Base-by-base conservation (phyloP, 2,888 invertebrate genomes). In the Chrysodeixis includens region DNA sequence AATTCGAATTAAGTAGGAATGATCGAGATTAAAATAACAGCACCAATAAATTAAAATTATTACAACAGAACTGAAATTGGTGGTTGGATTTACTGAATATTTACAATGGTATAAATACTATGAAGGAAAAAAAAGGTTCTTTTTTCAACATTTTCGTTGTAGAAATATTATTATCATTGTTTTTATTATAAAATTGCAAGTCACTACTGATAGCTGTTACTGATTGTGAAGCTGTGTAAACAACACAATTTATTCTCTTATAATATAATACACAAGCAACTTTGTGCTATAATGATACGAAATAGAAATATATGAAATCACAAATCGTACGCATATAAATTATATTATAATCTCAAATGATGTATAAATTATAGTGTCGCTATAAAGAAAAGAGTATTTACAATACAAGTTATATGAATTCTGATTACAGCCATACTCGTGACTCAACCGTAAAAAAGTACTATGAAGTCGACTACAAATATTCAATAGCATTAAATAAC, bases 21-120 rank as follows among this genome's bases (percentile, higher is more conserved):
- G 76, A 70, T 78, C 1, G 53, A 74, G 60, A 67, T 67, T 64
- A 64, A 40, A 68, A 59, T 63, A 68, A 74, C 49, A 76, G 78
- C 74, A 74, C 74, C 74, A 74, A 65, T 74, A 78, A 74, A 74
- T 67, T 49, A 73, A 77, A 65, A 57, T 54, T 18, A 56, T 44
- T 62, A 73, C 32, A 61, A 62, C 54, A 60, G 60, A 16, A 56
- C 51, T 46, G 30, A 51, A 58, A 49, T 40, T 56, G 53, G 44
- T 58, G 52, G 60, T 62, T 49, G 46, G 20, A 20, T 57, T 57
- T 18, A 57, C 30, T 66, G 49, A 32, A 58, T 74, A 69, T 78
- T 61, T 67, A 78, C 70, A 75, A 61, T 65, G 53, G n/a, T n/a
- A 40, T 46, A 6, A 12, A 12, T 59, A 49, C 46, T 52, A 49